These are phyloP conservation scores for Lepus timidus DNA, from an alignment of 2,113 vertebrate genomes.

Conservation along the genomic window DNA sequence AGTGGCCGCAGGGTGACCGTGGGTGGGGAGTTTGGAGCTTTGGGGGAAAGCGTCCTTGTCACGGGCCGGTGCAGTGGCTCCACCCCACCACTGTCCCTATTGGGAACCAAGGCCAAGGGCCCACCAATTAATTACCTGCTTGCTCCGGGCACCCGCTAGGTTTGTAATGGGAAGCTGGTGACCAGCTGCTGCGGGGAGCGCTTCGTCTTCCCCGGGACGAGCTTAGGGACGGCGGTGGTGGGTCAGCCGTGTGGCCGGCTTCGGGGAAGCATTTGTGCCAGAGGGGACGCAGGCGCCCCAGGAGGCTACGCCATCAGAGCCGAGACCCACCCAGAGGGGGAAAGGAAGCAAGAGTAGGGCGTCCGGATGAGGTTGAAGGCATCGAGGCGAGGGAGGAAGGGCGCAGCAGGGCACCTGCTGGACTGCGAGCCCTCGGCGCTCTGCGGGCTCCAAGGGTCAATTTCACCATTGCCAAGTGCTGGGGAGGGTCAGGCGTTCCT, in stretches of 20 bases:
- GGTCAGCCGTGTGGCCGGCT: not conserved
- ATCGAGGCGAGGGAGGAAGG: not conserved
- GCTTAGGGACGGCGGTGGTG: not conserved
- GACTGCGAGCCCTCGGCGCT: not conserved
- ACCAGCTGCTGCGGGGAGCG: not conserved
- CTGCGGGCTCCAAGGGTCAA: not conserved
- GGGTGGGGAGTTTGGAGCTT: not conserved
- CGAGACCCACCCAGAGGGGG: not conserved
- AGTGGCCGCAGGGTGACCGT: not conserved
- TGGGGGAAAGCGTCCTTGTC: not conserved
- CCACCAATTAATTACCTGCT: not conserved
- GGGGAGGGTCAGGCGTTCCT: not conserved
- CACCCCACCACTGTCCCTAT: not conserved
- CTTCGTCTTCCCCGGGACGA: not conserved
- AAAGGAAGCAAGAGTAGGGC: not conserved
- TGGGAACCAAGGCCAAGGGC: not conserved
- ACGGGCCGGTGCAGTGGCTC: too few relatives aligned
- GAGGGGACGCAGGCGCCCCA: not conserved
- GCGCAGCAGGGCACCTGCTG: not conserved
- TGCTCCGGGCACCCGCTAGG: not conserved
- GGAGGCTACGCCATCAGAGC: not conserved
- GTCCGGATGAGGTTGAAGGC: not conserved
- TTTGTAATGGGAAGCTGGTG: not conserved
- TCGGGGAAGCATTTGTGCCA: not conserved
- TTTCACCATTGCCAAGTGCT: not conserved